Evolutionary conservation across 2,888 invertebrate species (phyloP).

Genomic region (Cataglyphis albicans): DNA sequence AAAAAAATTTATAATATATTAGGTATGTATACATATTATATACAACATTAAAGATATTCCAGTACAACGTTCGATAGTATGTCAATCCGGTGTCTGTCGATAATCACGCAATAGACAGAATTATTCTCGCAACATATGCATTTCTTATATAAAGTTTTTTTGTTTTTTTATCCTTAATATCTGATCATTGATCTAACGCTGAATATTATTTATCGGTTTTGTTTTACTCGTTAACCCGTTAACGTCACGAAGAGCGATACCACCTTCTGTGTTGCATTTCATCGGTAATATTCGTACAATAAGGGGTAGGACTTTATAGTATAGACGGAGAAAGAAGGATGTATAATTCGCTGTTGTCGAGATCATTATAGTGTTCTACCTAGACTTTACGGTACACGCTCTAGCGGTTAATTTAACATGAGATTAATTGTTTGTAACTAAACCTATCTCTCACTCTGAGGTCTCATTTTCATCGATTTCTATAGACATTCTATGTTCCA

Average conservation of each 20-base stretch:
- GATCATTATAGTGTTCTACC: slow-evolving; percentile 59
- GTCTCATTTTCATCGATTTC: slow-evolving; percentile 17
- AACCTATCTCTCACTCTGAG: slow-evolving; percentile 25
- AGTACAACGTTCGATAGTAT: background rate
- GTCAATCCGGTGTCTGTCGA: background rate
- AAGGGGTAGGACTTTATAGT: slow-evolving; percentile 52
- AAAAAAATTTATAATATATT: slow-evolving; percentile 11
- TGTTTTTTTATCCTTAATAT: slow-evolving; percentile 43
- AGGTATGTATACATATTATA: background rate
- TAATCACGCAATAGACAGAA: slow-evolving; percentile 32
- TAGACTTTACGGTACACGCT: slow-evolving; percentile 64
- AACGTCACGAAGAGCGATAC: slow-evolving; percentile 64
- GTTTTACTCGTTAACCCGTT: slow-evolving; percentile 55
- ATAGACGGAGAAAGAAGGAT: slow-evolving; percentile 9
- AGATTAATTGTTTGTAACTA: slow-evolving; percentile 50
- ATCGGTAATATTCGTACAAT: slow-evolving; percentile 61
- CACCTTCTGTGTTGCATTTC: slow-evolving; percentile 70
- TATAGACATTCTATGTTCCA: slow-evolving; percentile 13
- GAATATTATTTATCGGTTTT: slow-evolving; percentile 41
- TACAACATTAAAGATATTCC: slow-evolving; percentile 18
- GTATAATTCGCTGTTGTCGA: slow-evolving; percentile 52
- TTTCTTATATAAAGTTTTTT: slow-evolving; percentile 55
- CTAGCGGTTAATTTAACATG: slow-evolving; percentile 55
- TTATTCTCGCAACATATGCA: slow-evolving; percentile 57
- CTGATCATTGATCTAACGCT: slow-evolving; percentile 30